Conservation (phyloP, 2,797 vertebrate genomes). For the Cynopterus sphinx region DNA sequence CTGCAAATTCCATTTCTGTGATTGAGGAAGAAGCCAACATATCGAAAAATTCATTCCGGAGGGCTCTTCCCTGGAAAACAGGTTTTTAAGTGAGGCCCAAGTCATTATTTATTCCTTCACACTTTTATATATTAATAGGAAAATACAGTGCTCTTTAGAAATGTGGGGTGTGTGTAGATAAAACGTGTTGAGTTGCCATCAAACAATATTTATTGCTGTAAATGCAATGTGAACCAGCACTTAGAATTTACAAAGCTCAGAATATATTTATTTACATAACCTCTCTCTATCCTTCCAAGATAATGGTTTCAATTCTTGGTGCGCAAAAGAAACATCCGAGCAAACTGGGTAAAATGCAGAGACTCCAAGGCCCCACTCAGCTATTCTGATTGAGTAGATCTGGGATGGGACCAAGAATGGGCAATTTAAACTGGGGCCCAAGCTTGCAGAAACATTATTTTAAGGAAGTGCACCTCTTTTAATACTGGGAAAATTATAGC, state of each 20-base stretch:
- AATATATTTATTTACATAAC: not conserved
- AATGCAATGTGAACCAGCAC: not conserved
- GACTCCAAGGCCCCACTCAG: not conserved
- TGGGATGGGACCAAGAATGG: not conserved
- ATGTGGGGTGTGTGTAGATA: not conserved
- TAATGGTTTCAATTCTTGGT: not conserved
- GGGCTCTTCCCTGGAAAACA: not conserved
- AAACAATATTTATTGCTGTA: not conserved
- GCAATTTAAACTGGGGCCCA: not conserved
- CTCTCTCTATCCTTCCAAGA: not conserved
- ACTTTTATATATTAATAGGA: not conserved
- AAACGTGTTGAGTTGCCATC: not conserved
- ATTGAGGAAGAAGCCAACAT: not conserved
- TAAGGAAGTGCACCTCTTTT: not conserved
- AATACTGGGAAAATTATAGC: not conserved
- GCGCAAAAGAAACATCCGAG: not conserved
- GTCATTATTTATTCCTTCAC: not conserved
- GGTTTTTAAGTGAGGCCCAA: too few species aligned
- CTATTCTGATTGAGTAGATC: not conserved
- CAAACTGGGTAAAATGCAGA: not conserved
- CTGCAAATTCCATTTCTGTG: not conserved
- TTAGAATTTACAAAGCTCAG: not conserved
- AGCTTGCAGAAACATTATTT: not conserved
- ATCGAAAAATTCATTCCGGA: not conserved
- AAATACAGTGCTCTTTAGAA: not conserved